These are phyloP conservation scores for Zaprionus davidi DNA, from an alignment of 1,140 invertebrate genomes.

Conservation along the genomic window DNA sequence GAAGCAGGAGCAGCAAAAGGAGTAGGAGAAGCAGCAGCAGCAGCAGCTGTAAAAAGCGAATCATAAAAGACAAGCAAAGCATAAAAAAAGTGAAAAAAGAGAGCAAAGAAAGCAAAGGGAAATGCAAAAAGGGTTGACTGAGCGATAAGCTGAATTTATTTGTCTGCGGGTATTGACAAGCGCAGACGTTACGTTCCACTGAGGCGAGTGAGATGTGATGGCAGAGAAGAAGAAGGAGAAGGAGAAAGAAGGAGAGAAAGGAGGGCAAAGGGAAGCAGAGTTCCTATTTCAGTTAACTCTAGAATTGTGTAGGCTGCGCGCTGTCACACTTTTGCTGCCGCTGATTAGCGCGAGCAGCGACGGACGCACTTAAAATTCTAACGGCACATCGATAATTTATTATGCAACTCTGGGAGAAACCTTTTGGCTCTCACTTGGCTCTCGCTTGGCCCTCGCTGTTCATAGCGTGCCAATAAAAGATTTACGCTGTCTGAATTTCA, in stretches of 20 bases:
- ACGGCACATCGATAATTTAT: constrained; percentile 77
- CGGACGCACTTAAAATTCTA: constrained; percentile 69
- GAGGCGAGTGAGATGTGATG: background rate
- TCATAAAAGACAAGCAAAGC: constrained; percentile 63
- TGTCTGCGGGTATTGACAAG: constrained; percentile 81
- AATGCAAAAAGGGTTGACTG: constrained; percentile 66
- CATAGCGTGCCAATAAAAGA: constrained; percentile 73
- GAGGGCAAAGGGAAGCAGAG: background rate
- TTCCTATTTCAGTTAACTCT: background rate
- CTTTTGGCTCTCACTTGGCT: background rate
- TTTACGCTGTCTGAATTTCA: constrained; percentile 76
- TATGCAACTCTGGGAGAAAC: constrained; percentile 64
- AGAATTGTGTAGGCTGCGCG: background rate
- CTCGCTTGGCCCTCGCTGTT: too few species aligned
- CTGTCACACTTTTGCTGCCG: constrained; percentile 19
- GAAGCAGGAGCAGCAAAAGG: constrained; percentile 21
- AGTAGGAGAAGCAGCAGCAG: background rate
- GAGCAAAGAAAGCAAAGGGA: background rate
- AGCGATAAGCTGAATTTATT: constrained; percentile 79
- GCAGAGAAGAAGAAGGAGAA: background rate
- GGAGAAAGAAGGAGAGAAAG: background rate
- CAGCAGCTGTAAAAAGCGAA: constrained; percentile 53
- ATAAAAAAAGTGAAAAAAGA: constrained; percentile 6
- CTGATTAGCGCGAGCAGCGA: constrained; percentile 62
- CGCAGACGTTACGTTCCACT: constrained; percentile 39